Conservation (phyloP, 2,888 invertebrate genomes). For the Heliconius ethilla region DNA sequence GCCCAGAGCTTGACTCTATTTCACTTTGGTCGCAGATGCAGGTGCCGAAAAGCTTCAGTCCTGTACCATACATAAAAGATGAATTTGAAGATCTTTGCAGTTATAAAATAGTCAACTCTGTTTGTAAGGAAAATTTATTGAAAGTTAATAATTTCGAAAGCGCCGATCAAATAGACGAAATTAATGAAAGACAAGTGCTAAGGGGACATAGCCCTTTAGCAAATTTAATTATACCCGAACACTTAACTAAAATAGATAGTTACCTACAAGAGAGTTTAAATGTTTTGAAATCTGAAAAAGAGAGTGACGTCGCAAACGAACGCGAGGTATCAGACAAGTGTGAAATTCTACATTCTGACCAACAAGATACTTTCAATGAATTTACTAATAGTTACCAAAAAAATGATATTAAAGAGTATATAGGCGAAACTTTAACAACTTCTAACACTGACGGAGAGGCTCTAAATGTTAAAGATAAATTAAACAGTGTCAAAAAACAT, state of each 20-base stretch:
- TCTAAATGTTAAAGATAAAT: conserved; percentile 52
- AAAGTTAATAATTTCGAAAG: conserved; percentile 48
- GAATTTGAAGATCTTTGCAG: conserved; percentile 73
- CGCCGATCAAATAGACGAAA: conserved; percentile 28
- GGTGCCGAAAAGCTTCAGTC: conserved; percentile 49
- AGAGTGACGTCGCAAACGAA: conserved; percentile 4
- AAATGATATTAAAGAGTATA: conserved; percentile 13
- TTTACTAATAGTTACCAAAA: conserved; percentile 30
- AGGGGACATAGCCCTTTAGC: conserved; percentile 49
- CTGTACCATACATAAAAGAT: conserved; percentile 65
- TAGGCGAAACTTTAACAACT: background rate
- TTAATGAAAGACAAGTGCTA: conserved; percentile 38
- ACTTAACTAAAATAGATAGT: conserved; percentile 71
- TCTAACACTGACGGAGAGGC: conserved; percentile 40
- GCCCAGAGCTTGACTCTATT: conserved; percentile 65
- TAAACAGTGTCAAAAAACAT: conserved; percentile 66
- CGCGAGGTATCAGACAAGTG: conserved; percentile 12
- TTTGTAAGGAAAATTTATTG: conserved; percentile 64
- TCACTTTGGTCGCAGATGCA: conserved; percentile 39
- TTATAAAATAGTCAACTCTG: conserved; percentile 75
- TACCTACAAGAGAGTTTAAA: conserved; percentile 74
- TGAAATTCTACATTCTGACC: background rate
- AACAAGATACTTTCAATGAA: background rate
- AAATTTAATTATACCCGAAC: conserved; percentile 67
- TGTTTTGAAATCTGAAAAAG: conserved; percentile 43